Evolutionary conservation across 2,113 vertebrate genomes (phyloP).

Genomic region (Athene cunicularia): DNA sequence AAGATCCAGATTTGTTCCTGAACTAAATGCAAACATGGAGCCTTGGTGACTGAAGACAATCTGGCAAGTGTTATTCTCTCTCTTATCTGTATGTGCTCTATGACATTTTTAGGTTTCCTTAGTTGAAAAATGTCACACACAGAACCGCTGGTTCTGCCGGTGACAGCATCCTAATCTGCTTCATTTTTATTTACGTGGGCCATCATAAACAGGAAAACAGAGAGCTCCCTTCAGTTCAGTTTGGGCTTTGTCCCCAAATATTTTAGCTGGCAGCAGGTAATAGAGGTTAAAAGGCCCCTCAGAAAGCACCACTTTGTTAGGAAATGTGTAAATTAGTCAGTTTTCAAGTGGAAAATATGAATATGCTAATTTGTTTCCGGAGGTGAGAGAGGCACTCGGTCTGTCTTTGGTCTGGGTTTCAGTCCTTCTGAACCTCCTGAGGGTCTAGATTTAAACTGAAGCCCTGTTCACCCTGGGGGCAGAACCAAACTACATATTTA

Average conservation of each 20-base stretch:
- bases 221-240: not conserved
- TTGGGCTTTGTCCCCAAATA: not conserved
- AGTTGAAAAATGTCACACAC: not conserved
- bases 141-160: not conserved
- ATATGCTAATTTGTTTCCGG: not conserved
- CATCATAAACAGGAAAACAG: not conserved
- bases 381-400: not conserved
- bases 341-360: conserved; percentile 30
- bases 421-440: not conserved
- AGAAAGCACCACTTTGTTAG: not conserved
- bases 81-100: not conserved
- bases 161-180: not conserved
- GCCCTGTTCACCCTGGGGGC: not conserved
- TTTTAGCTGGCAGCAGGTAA: not conserved
- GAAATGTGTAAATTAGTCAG: not conserved
- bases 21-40: not conserved
- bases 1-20: not conserved
- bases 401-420: conserved; percentile 37
- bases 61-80: not conserved
- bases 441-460: not conserved
- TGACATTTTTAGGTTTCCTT: not conserved
- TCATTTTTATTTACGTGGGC: not conserved
- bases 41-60: not conserved
- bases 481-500: not conserved
- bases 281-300: not conserved